Evolutionary conservation across 2,888 invertebrate genomes (phyloP), one percentile per base, ranked within the genome.

Genomic region (Epinotia ramella): DNA sequence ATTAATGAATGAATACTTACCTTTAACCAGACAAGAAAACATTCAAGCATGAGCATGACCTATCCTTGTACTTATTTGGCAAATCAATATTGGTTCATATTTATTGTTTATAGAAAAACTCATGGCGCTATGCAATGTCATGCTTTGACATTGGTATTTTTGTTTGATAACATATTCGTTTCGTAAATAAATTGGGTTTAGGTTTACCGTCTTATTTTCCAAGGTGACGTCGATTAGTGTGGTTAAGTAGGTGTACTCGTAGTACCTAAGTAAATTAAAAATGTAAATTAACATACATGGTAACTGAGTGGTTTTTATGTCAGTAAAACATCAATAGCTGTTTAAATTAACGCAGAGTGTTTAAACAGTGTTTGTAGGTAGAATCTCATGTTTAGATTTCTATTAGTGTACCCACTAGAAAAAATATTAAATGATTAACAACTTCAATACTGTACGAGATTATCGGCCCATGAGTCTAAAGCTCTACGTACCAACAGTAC

Each of bases 71-170:
- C 60, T 62, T 56, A 62, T 72, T 72, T 71, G 46, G 24, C 11
- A 9, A 24, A 28, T 72, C 53, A 72, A 76, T 76, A 76, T 67
- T 76, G 33, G 20, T 57, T 33, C 60, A 46, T 63, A 66, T 64
- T 74, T 62, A 67, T 67, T 76, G 67, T 76, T 72, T 76, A 76
- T 71, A 67, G 66, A 72, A 72, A 67, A 76, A 46, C 63, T 57
- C 46, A 72, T 67, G 72, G 76, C 57, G 72, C 67, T 33, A 57
- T 70, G 59, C 74, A 64, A 57, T 63, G 20, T 71, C 66, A 56
- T 24, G 44, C 64, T 40, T 49, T 56, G 62, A 57, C 33, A 66
- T 72, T 62, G 46, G n/a, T 56, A 71, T 49, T 66, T 71, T 76
- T 72, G 72, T 76, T 76, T 76, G 75, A 59, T 71, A 66, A 66